Conservation (phyloP, 2,888 invertebrate species). For the Agriotes lineatus region DNA sequence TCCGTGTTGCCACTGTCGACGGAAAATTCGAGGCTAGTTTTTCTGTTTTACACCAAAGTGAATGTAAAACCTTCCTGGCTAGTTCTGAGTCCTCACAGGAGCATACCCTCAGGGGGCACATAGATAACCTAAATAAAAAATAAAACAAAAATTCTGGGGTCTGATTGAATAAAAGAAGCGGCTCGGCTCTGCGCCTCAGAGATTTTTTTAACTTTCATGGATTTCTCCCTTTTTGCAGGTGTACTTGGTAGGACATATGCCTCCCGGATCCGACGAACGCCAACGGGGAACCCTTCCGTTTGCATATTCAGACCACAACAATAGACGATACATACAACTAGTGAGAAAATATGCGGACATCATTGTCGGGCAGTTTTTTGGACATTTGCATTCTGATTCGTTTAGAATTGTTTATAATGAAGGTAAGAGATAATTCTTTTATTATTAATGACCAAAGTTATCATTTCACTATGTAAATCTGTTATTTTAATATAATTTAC, state of each 20-base stretch:
- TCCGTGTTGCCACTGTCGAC: background rate
- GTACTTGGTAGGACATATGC: constrained; percentile 90
- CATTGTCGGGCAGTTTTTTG: constrained; percentile 93
- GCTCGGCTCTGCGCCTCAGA: background rate
- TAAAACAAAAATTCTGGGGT: background rate
- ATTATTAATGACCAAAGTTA: too few relatives aligned
- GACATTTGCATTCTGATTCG: constrained; percentile 92
- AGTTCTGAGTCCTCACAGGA: background rate
- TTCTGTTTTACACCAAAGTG: background rate
- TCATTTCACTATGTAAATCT: too few relatives aligned
- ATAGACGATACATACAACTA: constrained; percentile 79
- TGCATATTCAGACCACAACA: constrained; percentile 79
- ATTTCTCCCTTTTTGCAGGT: too few relatives aligned
- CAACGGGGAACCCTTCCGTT: constrained; percentile 73
- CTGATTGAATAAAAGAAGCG: constrained; percentile 16
- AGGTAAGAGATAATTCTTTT: too few relatives aligned
- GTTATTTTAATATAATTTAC: too few relatives aligned
- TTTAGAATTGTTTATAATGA: constrained; percentile 88
- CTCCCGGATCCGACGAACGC: constrained; percentile 89
- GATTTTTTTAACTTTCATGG: too few relatives aligned
- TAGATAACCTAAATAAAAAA: constrained; percentile 25
- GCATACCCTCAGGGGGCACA: constrained; percentile 2
- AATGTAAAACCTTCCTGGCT: background rate
- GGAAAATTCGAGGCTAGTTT: background rate
- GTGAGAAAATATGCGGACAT: constrained; percentile 83